phyloP scores from a whole-genome alignment of 2,113 vertebrate genomes.

The Forbesichthys agassizii region DNA sequence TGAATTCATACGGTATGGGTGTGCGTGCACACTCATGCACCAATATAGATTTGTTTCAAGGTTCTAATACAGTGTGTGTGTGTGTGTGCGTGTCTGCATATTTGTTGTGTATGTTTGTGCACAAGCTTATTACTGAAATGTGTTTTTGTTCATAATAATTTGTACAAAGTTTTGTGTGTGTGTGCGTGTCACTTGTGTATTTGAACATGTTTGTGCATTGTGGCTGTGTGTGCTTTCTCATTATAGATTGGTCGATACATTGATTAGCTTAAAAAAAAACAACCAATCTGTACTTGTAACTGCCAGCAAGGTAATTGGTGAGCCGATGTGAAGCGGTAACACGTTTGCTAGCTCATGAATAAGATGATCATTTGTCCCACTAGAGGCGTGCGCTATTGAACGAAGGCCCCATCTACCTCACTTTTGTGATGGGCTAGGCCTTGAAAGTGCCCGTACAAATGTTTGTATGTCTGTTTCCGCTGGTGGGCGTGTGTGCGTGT shows the following conservation, averaged over 20 bases:
- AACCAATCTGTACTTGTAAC: constrained; percentile 47
- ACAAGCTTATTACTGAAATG: not conserved
- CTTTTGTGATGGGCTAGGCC: constrained; percentile 41
- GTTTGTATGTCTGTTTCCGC: constrained; percentile 17
- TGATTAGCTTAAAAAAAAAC: constrained; percentile 40
- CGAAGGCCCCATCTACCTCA: constrained; percentile 53
- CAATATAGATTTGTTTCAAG: too few species aligned
- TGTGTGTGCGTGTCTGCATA: not conserved
- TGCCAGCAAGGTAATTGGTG: constrained; percentile 38
- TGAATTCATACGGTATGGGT: constrained; percentile 7
- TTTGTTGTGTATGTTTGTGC: not conserved
- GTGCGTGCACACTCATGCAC: not conserved
- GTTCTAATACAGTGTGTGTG: not conserved
- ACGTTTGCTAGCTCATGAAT: constrained; percentile 59
- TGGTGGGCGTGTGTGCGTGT: constrained; percentile 1
- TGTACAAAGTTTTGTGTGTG: too few species aligned
- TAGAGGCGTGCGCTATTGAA: constrained; percentile 51
- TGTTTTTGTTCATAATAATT: too few species aligned
- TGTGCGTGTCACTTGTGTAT: not conserved
- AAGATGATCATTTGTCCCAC: constrained; percentile 62
- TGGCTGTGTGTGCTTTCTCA: constrained; percentile 22
- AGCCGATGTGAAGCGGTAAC: constrained; percentile 27
- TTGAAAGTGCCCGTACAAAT: constrained; percentile 34
- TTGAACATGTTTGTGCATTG: not conserved
- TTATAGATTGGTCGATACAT: constrained; percentile 54